Conservation (phyloP, 2,888 invertebrate genomes). For the Prosapia bicincta region DNA sequence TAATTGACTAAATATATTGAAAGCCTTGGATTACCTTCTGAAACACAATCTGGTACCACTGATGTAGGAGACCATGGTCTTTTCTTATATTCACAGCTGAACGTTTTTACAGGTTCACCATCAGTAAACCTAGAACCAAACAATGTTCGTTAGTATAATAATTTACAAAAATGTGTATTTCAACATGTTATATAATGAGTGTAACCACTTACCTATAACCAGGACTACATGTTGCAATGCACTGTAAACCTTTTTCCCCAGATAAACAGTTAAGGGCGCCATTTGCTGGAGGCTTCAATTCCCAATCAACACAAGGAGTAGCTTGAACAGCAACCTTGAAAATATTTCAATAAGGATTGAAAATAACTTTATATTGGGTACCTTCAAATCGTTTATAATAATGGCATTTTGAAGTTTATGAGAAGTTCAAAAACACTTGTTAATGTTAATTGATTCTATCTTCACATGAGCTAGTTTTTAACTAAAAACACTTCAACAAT, state of each 20-base stretch:
- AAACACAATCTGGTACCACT: slow-evolving; percentile 92
- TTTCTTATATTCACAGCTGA: slow-evolving; percentile 70
- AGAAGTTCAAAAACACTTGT: no score
- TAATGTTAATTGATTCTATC: no score
- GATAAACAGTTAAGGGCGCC: slow-evolving; percentile 85
- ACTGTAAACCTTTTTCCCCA: slow-evolving; percentile 75
- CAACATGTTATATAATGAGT: no score
- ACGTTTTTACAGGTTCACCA: slow-evolving; percentile 82
- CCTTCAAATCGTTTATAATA: no score
- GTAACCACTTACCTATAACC: slow-evolving; percentile 55
- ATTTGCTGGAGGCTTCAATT: slow-evolving; percentile 82
- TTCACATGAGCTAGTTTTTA: no score
- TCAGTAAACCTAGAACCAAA: slow-evolving; percentile 68
- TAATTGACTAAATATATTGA: slow-evolving; percentile 2
- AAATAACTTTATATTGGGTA: no score
- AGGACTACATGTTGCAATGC: slow-evolving; percentile 84
- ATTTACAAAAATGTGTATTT: no score
- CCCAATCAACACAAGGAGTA: slow-evolving; percentile 93
- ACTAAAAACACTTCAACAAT: no score
- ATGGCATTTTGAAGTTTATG: no score
- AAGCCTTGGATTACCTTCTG: slow-evolving; percentile 63
- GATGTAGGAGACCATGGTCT: slow-evolving; percentile 83
- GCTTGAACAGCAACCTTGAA: slow-evolving; percentile 81
- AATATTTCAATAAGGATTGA: no score
- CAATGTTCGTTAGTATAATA: no score